These are phyloP conservation scores for Diabrotica undecimpunctata DNA, from an alignment of 1,140 invertebrate genomes.

Conservation along the genomic window DNA sequence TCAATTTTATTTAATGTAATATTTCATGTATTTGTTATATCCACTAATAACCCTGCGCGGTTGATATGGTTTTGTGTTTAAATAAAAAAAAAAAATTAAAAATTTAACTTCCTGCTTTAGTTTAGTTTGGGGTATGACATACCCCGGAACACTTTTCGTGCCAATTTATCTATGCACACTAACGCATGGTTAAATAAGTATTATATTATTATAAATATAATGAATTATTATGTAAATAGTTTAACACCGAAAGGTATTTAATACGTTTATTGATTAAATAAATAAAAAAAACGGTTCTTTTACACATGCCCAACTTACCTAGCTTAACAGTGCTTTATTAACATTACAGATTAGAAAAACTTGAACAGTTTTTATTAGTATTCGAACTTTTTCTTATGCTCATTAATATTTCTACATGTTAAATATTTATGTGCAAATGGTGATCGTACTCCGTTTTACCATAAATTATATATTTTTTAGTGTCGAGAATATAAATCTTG, in stretches of 20 bases:
- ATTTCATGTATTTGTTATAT: too few relatives aligned
- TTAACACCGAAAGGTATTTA: not conserved
- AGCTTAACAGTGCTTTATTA: not conserved
- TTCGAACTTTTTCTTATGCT: constrained; percentile 18
- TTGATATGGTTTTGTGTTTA: too few relatives aligned
- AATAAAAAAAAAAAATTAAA: too few relatives aligned
- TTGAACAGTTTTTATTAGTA: constrained; percentile 10
- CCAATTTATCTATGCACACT: too few relatives aligned
- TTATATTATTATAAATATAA: not conserved
- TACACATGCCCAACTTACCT: not conserved
- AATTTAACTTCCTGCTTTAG: too few relatives aligned
- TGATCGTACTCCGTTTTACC: constrained; percentile 18
- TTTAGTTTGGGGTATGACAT: too few relatives aligned
- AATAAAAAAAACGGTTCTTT: not conserved
- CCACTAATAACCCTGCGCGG: too few relatives aligned
- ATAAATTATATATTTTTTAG: constrained; percentile 22
- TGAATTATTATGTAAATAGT: not conserved
- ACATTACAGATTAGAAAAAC: constrained; percentile 14
- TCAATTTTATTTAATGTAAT: too few relatives aligned
- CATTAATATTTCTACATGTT: constrained; percentile 23
- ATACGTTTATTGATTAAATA: not conserved
- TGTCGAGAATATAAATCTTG: constrained; percentile 18
- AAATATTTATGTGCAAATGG: constrained; percentile 17
- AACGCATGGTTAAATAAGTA: too few relatives aligned
- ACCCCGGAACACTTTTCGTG: too few relatives aligned